Evolutionary conservation across 2,888 invertebrate species (phyloP), one percentile per base, ranked within the genome.

Genomic region (Lordiphosa andalusiaca): DNA sequence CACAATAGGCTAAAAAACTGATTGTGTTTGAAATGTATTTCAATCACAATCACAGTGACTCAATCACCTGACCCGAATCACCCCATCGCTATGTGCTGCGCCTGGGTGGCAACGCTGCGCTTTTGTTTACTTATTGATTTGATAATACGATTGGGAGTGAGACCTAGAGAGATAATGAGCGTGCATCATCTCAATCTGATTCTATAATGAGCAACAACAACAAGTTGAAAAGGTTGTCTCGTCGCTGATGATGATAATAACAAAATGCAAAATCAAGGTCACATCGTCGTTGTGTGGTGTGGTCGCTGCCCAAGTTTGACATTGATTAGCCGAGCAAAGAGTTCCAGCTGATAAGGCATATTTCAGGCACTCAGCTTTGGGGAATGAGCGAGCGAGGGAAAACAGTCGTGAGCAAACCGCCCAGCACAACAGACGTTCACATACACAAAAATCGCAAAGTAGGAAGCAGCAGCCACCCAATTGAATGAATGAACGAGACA

Each of bases 391-490:
- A 35, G 6, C 23, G 36, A 35, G 57, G 23, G 53, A 59, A 55
- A 73, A 59, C 49, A 77, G 71, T 84, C 71, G 62, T 53, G 50
- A 59, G 59, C 55, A 62, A 67, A 63, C 64, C 53, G 71, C 78
- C 51, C 64, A 81, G 59, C 74, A 52, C 69, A 84, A 63, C 77
- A 73, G 77, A 77, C 73, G 73, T 49, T 39, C 21, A 39, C 19
- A 23, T 41, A 23, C 7, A 19, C 73, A 40, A 49, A 63, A 59
- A 63, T 58, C 54, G 56, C 44, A 53, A 71, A 52, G 53, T 57
- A 21, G 38, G 35, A 48, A 53, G 38, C 36, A 67, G 51, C 6
- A 2, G 6, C 25, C 53, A 72, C 66, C 75, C 53, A 66, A 73
- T 73, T 19, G 19, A 19, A 19, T 19, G 19, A 19, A 19, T 19